phyloP scores from a whole-genome alignment of 2,888 invertebrate genomes.

The Tribolium freemani region DNA sequence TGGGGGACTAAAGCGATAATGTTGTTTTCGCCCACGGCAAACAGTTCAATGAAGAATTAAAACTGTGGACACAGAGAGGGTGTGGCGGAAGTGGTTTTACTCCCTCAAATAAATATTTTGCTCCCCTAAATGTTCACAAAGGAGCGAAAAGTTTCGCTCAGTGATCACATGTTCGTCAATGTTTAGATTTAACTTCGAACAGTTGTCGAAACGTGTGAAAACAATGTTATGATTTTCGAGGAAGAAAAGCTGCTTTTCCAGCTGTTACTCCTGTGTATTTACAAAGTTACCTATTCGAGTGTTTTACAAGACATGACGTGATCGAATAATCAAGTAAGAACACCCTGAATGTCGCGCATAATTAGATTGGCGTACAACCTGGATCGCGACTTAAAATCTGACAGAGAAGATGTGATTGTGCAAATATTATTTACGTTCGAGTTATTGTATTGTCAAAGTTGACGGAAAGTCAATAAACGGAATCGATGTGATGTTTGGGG shows the following conservation, averaged over 20 bases:
- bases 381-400: background rate
- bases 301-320: background rate
- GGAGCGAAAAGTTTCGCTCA: background rate
- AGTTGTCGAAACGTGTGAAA: background rate
- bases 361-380: constrained; percentile 3
- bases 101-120: background rate
- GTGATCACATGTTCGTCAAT: background rate
- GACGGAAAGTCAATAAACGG: background rate
- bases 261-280: background rate
- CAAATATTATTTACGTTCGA: background rate
- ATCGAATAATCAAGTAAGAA: constrained; percentile 1
- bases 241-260: background rate
- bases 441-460: background rate
- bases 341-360: background rate
- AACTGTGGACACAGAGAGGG: background rate
- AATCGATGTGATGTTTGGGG: background rate
- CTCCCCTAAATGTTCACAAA: background rate
- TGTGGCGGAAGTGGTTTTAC: background rate
- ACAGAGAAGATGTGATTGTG: background rate
- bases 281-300: background rate
- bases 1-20: background rate
- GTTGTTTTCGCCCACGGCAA: background rate
- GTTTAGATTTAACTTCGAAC: background rate
- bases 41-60: background rate
- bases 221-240: too few species aligned